Evolutionary conservation across 2,113 vertebrate species (phyloP), one percentile per base, ranked within the genome.

Genomic region (Laterallus jamaicensis): DNA sequence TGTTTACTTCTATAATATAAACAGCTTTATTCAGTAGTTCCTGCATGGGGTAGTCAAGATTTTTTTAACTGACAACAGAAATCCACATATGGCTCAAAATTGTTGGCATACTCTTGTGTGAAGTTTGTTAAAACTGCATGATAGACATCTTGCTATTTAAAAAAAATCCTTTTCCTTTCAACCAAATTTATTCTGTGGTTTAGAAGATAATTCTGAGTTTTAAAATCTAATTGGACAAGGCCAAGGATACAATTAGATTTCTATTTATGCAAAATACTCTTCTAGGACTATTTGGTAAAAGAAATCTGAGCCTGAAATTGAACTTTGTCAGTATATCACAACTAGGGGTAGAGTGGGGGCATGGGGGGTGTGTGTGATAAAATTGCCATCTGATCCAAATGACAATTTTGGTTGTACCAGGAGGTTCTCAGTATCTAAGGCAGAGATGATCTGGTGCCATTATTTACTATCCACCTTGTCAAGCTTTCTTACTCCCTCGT

Each of bases 81-180:
- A 88, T 86, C 88, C 86, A 92, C 85, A 94, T 90, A 96, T 97
- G 92, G 92, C 79, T 93, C 69, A 76, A 69, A 88, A 96, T 17
- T 73, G 86, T 73, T 97, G 93, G 89, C 95, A 74, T 90, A 73
- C 42, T 74, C 63, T 95, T 37, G 70, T 69, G 91, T 88, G 91
- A 93, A 93, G 84, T 90, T 96, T 74, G 73, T 83, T 97, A 86
- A 93, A 80, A 88, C 15, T 79, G 64, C 64, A 68, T 96, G 94
- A 96, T 70, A 95, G 95, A 92, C 95, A 82, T 92, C 70, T 93
- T 91, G 88, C 92, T 94, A 76, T 90, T 90, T 83, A 49, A 29
- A 87, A 90, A 76, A 91, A 94, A 79, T 50, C 55, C 26, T 66
- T 66, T 92, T 82, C 62, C 77, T 90, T 90, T 84, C 76, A 73